Base-by-base conservation (phyloP, 2,113 vertebrate genomes). In the Xenotilapia caudafasciata region DNA sequence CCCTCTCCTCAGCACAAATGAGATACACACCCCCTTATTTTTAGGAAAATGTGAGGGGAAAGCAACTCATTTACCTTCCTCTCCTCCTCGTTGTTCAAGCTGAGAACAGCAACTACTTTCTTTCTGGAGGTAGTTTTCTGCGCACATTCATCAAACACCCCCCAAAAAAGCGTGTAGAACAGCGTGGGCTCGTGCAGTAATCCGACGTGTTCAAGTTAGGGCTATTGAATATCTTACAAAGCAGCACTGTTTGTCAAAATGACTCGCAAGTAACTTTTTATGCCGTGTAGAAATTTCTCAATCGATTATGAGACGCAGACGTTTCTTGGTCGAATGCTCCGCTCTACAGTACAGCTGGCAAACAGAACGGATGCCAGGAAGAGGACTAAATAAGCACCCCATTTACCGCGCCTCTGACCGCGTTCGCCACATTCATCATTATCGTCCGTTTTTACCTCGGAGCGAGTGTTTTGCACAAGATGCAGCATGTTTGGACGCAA, bases 341-440 rank as follows among this genome's bases (percentile, higher is more conserved):
- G 81, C 19, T 5, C 55, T 2, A 19, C 10, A 55, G 83, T n/a
- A 4, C 12, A 68, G 84, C 42, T 77, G 73, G 73, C 73, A 56
- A 31, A 86, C 68, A 70, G 62, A 88, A 86, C 81, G 55, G 68
- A 86, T 83, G 70, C 38, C 6, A 13, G 33, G 49, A 88, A 38
- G 5, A 42, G 84, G 42, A 70, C 89, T 86, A 91, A 89, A 94
- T 90, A 88, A 90, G 86, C 83, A 28, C 3, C 68, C 68, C 51
- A 54, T 86, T 87, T 83, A 85, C 75, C 8, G 31, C 65, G 31
- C 51, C 82, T 87, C 80, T 45, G 60, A 86, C 79, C 51, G 8
- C 33, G 51, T 88, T 90, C 79, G 81, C 33, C 17, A 54, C 84
- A 92, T 89, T 88, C 82, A 85, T 93, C 84, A 88, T 84, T 84